Evolutionary conservation across 2,888 invertebrate genomes (phyloP).

Genomic region (Acanthopleura granulata): DNA sequence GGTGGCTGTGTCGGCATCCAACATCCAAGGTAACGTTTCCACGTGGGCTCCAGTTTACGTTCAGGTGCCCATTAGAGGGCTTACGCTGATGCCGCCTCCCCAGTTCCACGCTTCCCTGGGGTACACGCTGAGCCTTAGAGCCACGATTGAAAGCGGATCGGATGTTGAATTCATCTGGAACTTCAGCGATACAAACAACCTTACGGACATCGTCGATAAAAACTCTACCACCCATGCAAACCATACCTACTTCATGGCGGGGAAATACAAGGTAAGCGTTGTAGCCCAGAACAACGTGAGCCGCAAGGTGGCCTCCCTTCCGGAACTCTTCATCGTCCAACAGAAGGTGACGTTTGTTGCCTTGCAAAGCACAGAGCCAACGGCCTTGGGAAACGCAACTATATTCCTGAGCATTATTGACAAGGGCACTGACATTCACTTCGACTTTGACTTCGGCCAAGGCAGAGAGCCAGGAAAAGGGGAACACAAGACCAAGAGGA

Average conservation of each 20-base stretch:
- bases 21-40: constrained; percentile 37
- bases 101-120: constrained; percentile 31
- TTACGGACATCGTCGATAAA: constrained; percentile 19
- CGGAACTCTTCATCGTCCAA: constrained; percentile 26
- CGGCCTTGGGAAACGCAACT: constrained; percentile 7
- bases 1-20: constrained; percentile 35
- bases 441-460: constrained; percentile 37
- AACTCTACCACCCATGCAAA: constrained; percentile 28
- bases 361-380: background rate
- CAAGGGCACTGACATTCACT: constrained; percentile 26
- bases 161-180: constrained; percentile 52
- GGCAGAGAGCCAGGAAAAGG: constrained; percentile 23
- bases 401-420: background rate
- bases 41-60: constrained; percentile 34
- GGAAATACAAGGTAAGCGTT: constrained; percentile 49
- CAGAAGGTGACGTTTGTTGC: constrained; percentile 26
- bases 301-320: constrained; percentile 20
- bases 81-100: constrained; percentile 28
- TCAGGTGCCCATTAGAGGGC: constrained; percentile 39
- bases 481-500: background rate
- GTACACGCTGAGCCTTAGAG: constrained; percentile 39
- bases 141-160: constrained; percentile 45
- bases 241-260: constrained; percentile 35
- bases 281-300: constrained; percentile 33
- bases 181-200: constrained; percentile 28